Evolutionary conservation across 53 echinoderm and acorn worm genomes (phyloP).

Genomic region (Arbacia lixula): DNA sequence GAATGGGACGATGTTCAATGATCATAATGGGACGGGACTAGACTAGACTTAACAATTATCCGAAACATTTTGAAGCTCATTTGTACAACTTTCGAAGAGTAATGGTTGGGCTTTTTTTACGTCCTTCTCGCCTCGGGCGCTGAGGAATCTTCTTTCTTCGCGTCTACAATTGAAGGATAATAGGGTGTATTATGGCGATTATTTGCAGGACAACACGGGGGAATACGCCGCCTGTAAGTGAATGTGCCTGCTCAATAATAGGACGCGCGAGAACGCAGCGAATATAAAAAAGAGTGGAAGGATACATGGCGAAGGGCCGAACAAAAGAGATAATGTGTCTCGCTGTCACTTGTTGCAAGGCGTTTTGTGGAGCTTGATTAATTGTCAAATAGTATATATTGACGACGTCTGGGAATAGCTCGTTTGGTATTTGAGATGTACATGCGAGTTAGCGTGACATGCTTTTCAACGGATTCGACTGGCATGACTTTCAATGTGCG

Average conservation of each 20-base stretch:
- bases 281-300: background rate
- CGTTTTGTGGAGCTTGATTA: constrained; percentile 6
- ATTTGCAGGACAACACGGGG: constrained; percentile 4
- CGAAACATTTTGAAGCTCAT: too few relatives aligned
- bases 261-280: background rate
- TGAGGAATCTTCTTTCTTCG: background rate
- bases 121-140: background rate
- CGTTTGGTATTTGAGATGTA: too few relatives aligned
- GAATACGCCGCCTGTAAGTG: constrained; percentile 10
- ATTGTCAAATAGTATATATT: constrained; percentile 12
- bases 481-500: too few relatives aligned
- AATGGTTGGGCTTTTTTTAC: too few relatives aligned
- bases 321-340: constrained; percentile 22
- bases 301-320: background rate
- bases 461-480: too few relatives aligned
- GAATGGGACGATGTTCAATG: too few relatives aligned
- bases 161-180: background rate
- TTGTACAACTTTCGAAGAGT: too few relatives aligned
- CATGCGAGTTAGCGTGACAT: too few relatives aligned
- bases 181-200: constrained; percentile 14
- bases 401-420: too few relatives aligned
- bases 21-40: too few relatives aligned
- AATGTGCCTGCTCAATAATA: constrained; percentile 2
- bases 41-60: too few relatives aligned
- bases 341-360: constrained; percentile 1